Evolutionary conservation across 2,113 vertebrate genomes (phyloP), one percentile per base, ranked within the genome.

Genomic region (Esox niger): DNA sequence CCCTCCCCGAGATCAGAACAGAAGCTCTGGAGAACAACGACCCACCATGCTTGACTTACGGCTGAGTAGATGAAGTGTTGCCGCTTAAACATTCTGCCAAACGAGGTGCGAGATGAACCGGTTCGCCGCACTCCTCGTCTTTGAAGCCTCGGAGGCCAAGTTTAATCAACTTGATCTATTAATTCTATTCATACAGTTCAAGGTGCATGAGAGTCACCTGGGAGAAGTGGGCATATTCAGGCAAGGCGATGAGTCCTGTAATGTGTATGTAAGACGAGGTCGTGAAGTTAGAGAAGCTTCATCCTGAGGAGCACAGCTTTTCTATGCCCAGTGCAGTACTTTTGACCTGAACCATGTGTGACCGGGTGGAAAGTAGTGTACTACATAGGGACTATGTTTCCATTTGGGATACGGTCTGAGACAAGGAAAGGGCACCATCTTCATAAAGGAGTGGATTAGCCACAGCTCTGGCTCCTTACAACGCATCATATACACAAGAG

Each of bases 141-240:
- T 67, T 15, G 58, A 63, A 65, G 77, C 68, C 68, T 8, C 77
- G 57, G 70, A 15, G 35, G 27, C 25, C 25, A 32, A 76, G 69
- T 67, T 77, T 77, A 69, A 77, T 78, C 82, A 83, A 84, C 73
- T 69, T 78, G 75, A 83, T 87, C 83, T 86, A 84, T 77, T 70
- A 80, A 80, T 77, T 86, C 74, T 4, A 52, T 70, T 26, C 58
- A 4, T 30, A 32, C 30, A 54, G 69, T 79, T 82, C 78, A 79
- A 81, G 83, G 84, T 85, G 79, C 77, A 68, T 55, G 74, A 77
- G 74, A 73, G 72, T 66, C 68, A 68, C 80, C 76, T 78, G 1
- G 72, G 73, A 43, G 72, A 80, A 74, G 80, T 77, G 76, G 38
- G 78, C 79, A 79, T 84, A 70, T 82, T 86, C 76, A 71, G 69